These are phyloP conservation scores for Drosophila suzukii DNA, from an alignment of 1,140 invertebrate genomes.

Conservation along the genomic window DNA sequence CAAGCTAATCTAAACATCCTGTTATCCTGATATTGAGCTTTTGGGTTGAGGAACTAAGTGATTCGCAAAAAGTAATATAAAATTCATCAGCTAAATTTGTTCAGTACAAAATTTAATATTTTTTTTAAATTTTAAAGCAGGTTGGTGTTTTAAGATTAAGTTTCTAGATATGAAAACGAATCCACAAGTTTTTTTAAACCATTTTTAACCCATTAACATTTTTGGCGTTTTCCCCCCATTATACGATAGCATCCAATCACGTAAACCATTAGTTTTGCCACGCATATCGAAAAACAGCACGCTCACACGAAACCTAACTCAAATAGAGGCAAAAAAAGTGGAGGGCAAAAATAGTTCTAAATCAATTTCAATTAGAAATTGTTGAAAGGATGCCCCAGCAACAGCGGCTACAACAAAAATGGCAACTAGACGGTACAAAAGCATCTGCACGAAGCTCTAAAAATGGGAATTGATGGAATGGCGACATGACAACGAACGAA, in stretches of 20 bases:
- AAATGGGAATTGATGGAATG: conserved; percentile 71
- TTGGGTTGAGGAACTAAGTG: too few relatives aligned
- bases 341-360: conserved; percentile 66
- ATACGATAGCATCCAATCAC: conserved; percentile 14
- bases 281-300: conserved; percentile 19
- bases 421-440: conserved; percentile 17
- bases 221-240: background rate
- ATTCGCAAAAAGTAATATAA: background rate
- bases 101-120: too few relatives aligned
- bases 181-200: background rate
- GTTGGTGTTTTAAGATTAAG: background rate
- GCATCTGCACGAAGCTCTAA: conserved; percentile 57
- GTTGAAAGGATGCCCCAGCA: conserved; percentile 65
- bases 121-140: background rate
- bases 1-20: background rate
- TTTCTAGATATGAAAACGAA: background rate
- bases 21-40: background rate
- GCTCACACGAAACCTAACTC: conserved; percentile 11
- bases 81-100: background rate
- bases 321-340: conserved; percentile 16
- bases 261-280: conserved; percentile 28
- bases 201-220: conserved; percentile 1
- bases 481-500: conserved; percentile 45
- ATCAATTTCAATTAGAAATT: conserved; percentile 81
- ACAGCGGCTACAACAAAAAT: conserved; percentile 28